These are phyloP conservation scores for Catotricha subobsoleta DNA, from an alignment of 2,888 invertebrate genomes.

Conservation along the genomic window DNA sequence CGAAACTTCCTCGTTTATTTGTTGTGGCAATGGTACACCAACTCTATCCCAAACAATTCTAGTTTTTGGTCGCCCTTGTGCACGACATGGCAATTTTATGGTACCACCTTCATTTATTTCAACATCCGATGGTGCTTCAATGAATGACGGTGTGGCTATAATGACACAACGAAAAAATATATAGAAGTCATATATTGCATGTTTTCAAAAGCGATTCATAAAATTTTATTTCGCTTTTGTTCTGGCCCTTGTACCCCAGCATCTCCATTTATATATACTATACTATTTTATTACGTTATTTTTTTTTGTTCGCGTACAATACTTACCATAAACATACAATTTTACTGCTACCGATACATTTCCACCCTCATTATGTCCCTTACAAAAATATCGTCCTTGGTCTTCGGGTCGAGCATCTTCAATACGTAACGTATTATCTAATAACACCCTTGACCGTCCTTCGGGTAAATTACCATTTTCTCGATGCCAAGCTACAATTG, in stretches of 20 bases:
- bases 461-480: slow-evolving; percentile 16
- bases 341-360: slow-evolving; percentile 16
- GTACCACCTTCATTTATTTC: slow-evolving; percentile 15
- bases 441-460: slow-evolving; percentile 16
- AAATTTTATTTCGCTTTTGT: not conserved
- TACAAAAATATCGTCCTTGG: slow-evolving; percentile 17
- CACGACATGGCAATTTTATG: slow-evolving; percentile 16
- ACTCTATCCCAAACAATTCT: slow-evolving; percentile 7
- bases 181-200: not conserved
- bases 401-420: slow-evolving; percentile 17
- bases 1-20: not conserved
- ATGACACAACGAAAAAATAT: not conserved
- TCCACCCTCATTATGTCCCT: slow-evolving; percentile 17
- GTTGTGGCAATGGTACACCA: not conserved
- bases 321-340: slow-evolving; percentile 16
- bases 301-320: not conserved
- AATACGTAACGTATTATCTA: slow-evolving; percentile 17
- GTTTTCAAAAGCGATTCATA: not conserved
- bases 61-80: slow-evolving; percentile 13
- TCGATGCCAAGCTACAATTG: slow-evolving; percentile 16
- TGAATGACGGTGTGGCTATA: slow-evolving; percentile 16
- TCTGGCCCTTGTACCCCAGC: no score
- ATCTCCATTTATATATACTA: not conserved
- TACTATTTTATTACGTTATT: not conserved
- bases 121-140: slow-evolving; percentile 16